Base-by-base conservation (phyloP, 1,140 invertebrate genomes). In the Drosophila ironensis region DNA sequence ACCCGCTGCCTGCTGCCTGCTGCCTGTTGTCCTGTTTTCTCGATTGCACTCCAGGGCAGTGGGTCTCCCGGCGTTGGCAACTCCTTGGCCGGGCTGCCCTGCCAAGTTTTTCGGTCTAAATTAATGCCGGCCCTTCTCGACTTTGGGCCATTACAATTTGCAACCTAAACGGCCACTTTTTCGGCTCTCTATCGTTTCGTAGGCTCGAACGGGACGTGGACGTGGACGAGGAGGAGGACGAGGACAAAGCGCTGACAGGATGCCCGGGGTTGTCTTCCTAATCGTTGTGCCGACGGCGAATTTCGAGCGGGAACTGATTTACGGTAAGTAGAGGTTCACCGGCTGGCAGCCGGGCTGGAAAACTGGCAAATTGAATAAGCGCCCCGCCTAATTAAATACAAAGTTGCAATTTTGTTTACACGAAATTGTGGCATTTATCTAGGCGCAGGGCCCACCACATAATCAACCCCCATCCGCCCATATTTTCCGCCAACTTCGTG, bases 211-310 rank as follows among this genome's bases (percentile, higher is more conserved):
- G 8, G n/a, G n/a, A n/a, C n/a, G n/a, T n/a, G n/a, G n/a, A n/a
- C n/a, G n/a, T n/a, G n/a, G n/a, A n/a, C n/a, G n/a, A n/a, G n/a
- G n/a, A n/a, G n/a, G n/a, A 5, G 16, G 17, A 17, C 16, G 3
- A 33, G 30, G 30, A 33, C 30, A 33, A n/a, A 12, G 11, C 47
- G 30, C 8, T 41, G 37, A 42, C 40, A 72, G 70, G 69, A 90
- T 90, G 89, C 90, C 92, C 3, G 92, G 92, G 57, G 92, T 93
- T 28, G 91, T 93, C 27, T 93, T 93, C 75, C 74, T 93, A 63
- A 92, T 93, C 48, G 92, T 92, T 69, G 92, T 93, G 63, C 92
- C 92, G n/a, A 93, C 92, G 27, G 72, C 91, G 14, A 92, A 90
- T 78, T 91, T 92, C 70, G 92, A 93, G 71, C 91, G 92, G 51